Evolutionary conservation across 1,140 invertebrate genomes (phyloP), one percentile per base, ranked within the genome.

Genomic region (Drosophila truncata): DNA sequence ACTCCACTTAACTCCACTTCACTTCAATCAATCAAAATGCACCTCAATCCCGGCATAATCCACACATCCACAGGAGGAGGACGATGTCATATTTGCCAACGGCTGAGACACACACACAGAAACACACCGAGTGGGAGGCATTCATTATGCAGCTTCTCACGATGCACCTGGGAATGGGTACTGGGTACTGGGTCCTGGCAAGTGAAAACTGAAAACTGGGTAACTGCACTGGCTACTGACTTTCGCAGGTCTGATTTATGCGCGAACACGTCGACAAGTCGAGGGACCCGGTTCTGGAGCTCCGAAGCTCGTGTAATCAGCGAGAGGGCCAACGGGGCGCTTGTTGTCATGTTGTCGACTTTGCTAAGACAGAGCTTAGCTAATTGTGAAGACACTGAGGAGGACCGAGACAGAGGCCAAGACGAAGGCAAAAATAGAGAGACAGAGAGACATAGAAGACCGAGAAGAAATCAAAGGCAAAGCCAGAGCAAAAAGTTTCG

Each of bases 161-260:
- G 50, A 14, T 33, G 33, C 35, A 35, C 31, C 31, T 23, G 50
- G 20, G 50, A 35, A 18, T 23, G n/a, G 27, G 27, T 25, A 0
- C 18, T 25, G 20, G 20, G 13, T 23, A 7, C 20, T 47, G 27
- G 27, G n/a, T 6, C 23, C 49, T 33, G 50, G 33, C n/a, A 35
- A 37, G 18, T 23, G 33, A 11, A 35, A 54, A 54, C 37, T 35
- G 31, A 9, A 37, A 55, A 37, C 37, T 54, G 42, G 39, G 35
- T 78, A 59, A 58, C 72, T 76, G 67, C 50, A 65, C 41, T 41
- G 55, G 76, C 39, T 33, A 46, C 27, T 44, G 66, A 33, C 50
- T 70, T 58, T 58, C 47, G 59, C 54, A 54, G 50, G 65, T 63
- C 42, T 86, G 83, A 86, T 86, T 86, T 87, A 87, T 87, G 83